Evolutionary conservation across 1,140 invertebrate genomes (phyloP).

Genomic region (Onthophagus taurus): DNA sequence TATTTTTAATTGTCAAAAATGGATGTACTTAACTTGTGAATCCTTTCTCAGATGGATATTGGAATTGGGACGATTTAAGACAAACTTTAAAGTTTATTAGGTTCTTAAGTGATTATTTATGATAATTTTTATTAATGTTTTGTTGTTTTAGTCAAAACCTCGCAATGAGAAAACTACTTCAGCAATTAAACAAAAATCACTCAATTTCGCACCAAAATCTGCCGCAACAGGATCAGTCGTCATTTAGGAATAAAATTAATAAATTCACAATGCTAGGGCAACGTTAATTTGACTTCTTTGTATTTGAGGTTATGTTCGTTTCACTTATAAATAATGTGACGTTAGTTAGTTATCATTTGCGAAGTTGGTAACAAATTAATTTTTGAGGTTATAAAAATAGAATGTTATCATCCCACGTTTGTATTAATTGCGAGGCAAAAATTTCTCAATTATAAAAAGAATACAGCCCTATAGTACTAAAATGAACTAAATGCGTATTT

Average conservation of each 20-base stretch:
- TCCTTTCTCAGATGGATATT: slow-evolving; percentile 22
- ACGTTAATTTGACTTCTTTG: too few relatives aligned
- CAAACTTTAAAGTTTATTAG: slow-evolving; percentile 18
- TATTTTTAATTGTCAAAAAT: slow-evolving; percentile 8
- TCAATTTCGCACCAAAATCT: background rate
- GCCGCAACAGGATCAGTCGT: background rate
- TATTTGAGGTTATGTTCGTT: too few relatives aligned
- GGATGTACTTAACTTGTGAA: background rate
- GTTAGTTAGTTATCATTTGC: too few relatives aligned
- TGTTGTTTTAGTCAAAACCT: slow-evolving; percentile 9
- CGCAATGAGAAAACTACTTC: slow-evolving; percentile 3
- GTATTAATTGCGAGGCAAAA: slow-evolving; percentile 56
- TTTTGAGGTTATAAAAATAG: too few relatives aligned
- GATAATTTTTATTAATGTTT: slow-evolving; percentile 4
- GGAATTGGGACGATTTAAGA: slow-evolving; percentile 22
- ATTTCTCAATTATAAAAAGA: slow-evolving; percentile 52
- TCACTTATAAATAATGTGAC: too few relatives aligned
- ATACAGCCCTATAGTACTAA: slow-evolving; percentile 58
- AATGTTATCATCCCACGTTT: too few relatives aligned
- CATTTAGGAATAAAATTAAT: too few relatives aligned
- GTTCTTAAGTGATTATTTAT: slow-evolving; percentile 3
- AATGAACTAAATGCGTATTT: slow-evolving; percentile 65
- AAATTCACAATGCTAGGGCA: too few relatives aligned
- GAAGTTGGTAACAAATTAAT: too few relatives aligned
- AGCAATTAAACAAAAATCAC: slow-evolving; percentile 1